Percentiles rank a stretch among this genome's conserved stretches.
Conservation (phyloP, 1,140 invertebrate species). For the Hetaerina americana region DNA sequence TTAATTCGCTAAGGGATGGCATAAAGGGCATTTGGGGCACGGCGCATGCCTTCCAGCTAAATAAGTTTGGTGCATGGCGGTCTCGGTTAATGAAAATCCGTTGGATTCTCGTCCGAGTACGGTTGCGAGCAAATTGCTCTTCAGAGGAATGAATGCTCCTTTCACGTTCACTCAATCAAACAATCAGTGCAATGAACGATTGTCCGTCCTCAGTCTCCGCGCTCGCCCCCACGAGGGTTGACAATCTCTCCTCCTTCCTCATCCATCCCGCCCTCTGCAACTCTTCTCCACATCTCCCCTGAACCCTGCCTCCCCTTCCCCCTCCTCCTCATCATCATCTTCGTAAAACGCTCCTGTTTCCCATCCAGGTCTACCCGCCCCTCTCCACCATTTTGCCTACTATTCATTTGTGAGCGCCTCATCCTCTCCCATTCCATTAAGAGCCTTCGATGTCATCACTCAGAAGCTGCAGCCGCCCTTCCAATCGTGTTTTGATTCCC, state of each 20-base stretch:
- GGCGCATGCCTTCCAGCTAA: neutral
- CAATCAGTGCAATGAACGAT: neutral
- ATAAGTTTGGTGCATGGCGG: neutral
- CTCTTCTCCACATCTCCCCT: neutral
- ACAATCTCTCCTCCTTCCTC: neutral
- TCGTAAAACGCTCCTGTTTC: too few species aligned
- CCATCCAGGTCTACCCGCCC: too few species aligned
- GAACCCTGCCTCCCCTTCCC: too few species aligned
- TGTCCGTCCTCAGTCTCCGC: too few species aligned
- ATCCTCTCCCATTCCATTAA: neutral
- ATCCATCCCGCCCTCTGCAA: neutral
- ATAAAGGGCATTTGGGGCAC: too few species aligned
- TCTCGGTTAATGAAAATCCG: neutral
- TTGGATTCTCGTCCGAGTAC: neutral
- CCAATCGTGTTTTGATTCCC: neutral
- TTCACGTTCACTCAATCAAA: neutral
- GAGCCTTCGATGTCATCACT: neutral
- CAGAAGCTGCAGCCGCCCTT: neutral
- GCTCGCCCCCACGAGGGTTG: too few species aligned
- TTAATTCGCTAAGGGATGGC: too few species aligned
- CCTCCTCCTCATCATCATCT: too few species aligned
- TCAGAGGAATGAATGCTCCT: neutral
- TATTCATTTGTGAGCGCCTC: neutral
- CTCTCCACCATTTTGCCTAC: neutral
- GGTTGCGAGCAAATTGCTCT: neutral